Percentiles rank a stretch among this genome's conserved stretches.
phyloP scores from a whole-genome alignment of 2,888 invertebrate species.

The Drosophila paramelanica region DNA sequence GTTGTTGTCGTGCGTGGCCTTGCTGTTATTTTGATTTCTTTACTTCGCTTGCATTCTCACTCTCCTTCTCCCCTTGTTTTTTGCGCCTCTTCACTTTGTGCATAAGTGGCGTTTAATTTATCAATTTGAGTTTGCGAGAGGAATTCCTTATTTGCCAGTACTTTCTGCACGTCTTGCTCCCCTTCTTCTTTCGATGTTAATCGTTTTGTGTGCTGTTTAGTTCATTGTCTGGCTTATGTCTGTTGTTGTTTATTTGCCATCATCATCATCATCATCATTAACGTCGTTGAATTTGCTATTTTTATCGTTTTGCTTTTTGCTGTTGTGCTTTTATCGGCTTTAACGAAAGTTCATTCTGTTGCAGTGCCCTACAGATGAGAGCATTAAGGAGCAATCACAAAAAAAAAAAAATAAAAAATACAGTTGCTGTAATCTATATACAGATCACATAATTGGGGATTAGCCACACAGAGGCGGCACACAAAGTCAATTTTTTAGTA shows the following conservation, averaged over 20 bases:
- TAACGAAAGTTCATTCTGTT: conserved; percentile 44
- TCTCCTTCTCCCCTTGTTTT: conserved; percentile 3
- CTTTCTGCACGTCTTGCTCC: conserved; percentile 9
- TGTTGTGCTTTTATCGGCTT: conserved; percentile 27
- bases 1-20: conserved; percentile 70
- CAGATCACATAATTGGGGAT: background rate
- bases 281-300: conserved; percentile 19
- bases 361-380: conserved; percentile 10
- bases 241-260: conserved; percentile 67
- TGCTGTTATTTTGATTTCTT: conserved; percentile 66
- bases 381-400: too few species aligned
- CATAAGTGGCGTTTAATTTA: conserved; percentile 81
- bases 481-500: too few species aligned
- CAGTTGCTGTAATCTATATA: background rate
- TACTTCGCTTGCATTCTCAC: conserved; percentile 22
- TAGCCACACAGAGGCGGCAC: background rate
- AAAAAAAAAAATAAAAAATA: background rate
- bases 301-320: conserved; percentile 26
- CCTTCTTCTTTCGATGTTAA: background rate
- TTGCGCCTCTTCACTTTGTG: conserved; percentile 29
- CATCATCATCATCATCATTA: conserved; percentile 61
- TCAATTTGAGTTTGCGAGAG: conserved; percentile 77
- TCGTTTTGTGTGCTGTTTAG: conserved; percentile 28
- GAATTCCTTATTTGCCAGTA: conserved; percentile 72
- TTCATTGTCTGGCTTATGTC: conserved; percentile 50